Percentiles rank a stretch among this genome's conserved stretches.
These are phyloP conservation scores for Urocolius indicus DNA, from an alignment of 2,113 vertebrate genomes.

Conservation along the genomic window DNA sequence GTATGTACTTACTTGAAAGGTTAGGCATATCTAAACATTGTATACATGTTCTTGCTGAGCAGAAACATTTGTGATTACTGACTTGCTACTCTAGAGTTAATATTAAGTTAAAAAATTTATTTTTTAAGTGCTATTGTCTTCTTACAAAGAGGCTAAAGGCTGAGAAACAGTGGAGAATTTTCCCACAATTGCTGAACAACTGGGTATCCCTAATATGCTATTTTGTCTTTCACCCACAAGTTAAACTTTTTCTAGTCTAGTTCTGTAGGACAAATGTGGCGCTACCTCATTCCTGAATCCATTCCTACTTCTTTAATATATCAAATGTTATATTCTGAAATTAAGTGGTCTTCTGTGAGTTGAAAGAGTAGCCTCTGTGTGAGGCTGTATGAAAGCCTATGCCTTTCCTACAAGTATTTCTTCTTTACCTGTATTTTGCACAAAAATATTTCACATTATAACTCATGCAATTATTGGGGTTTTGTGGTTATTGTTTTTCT, in stretches of 20 bases:
- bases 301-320: neutral
- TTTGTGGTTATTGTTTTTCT: neutral
- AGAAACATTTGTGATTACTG: neutral
- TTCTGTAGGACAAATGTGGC: neutral
- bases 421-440: neutral
- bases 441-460: neutral
- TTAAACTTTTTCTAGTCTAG: neutral
- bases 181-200: neutral
- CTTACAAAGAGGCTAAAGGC: neutral
- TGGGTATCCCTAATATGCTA: neutral
- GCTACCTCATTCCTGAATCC: neutral
- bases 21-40: neutral
- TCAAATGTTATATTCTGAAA: neutral
- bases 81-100: neutral
- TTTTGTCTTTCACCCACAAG: neutral
- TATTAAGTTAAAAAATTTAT: neutral
- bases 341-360: neutral
- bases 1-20: neutral
- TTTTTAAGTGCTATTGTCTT: neutral
- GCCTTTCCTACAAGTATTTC: neutral
- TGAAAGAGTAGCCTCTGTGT: neutral
- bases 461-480: neutral
- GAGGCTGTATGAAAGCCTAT: neutral
- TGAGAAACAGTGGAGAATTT: neutral
- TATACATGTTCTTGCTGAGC: neutral